phyloP scores from a whole-genome alignment of 2,113 vertebrate species.

The Phyllostomus hastatus region DNA sequence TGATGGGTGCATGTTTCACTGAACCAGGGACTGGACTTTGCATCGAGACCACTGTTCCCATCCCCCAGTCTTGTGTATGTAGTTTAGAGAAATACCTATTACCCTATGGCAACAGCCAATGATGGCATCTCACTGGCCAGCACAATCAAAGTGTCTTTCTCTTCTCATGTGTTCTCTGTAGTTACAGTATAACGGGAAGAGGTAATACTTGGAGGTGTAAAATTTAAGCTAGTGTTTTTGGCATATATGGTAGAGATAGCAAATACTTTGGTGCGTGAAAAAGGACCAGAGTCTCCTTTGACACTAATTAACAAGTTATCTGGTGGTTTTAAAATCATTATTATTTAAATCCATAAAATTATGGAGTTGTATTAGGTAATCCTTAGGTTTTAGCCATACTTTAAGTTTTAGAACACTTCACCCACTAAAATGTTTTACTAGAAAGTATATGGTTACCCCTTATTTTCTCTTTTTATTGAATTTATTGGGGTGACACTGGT shows the following conservation, averaged over 20 bases:
- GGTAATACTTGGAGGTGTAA: neutral
- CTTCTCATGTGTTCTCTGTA: neutral
- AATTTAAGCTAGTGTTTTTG: conserved; percentile 3
- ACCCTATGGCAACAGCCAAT: neutral
- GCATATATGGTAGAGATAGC: neutral
- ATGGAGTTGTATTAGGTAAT: neutral
- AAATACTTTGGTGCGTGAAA: neutral
- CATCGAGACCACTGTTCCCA: neutral
- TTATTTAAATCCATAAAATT: neutral
- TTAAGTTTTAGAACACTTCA: neutral
- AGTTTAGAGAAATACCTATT: neutral
- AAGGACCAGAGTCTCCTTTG: neutral
- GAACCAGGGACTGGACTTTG: neutral
- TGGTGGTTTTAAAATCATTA: neutral
- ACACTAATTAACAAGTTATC: neutral
- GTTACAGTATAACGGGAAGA: neutral
- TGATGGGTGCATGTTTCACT: neutral
- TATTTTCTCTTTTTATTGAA: neutral
- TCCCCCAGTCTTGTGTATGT: neutral
- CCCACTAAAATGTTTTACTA: neutral
- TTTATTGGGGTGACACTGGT: too few species aligned
- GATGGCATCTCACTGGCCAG: neutral
- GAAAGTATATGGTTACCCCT: neutral
- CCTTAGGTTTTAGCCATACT: neutral
- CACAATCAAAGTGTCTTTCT: neutral